Conservation (phyloP, 2,888 invertebrate genomes). For the Chaetoderma sp. region DNA sequence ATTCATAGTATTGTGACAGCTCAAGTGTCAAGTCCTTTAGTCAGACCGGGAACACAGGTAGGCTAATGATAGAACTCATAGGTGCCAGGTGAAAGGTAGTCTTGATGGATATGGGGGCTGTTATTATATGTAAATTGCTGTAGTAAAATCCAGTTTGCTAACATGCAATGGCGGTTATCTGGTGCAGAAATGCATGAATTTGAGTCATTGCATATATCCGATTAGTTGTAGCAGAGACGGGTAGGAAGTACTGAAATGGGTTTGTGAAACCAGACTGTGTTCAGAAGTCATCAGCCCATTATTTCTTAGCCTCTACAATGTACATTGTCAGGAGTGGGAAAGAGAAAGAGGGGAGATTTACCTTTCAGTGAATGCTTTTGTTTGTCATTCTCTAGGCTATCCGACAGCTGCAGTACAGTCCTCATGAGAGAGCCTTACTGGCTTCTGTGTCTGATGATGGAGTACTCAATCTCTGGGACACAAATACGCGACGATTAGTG, state of each 20-base stretch:
- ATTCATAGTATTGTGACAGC: constrained; percentile 66
- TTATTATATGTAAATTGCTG: neutral
- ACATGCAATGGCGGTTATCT: too few species aligned
- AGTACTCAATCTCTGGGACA: constrained; percentile 67
- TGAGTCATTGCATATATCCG: too few species aligned
- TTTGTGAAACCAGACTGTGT: too few species aligned
- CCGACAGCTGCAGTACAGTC: constrained; percentile 61
- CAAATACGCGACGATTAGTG: constrained; percentile 54
- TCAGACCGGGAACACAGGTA: constrained; percentile 54
- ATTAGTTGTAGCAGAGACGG: too few species aligned
- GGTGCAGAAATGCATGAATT: too few species aligned
- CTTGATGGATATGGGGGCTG: too few species aligned
- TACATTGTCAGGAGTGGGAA: too few species aligned
- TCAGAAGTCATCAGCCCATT: too few species aligned
- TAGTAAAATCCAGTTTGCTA: neutral
- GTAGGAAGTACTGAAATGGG: too few species aligned
- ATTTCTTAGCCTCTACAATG: too few species aligned
- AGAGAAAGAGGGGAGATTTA: too few species aligned
- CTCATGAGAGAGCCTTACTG: constrained; percentile 58
- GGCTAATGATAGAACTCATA: neutral
- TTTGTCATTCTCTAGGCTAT: constrained; percentile 59
- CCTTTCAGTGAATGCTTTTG: too few species aligned
- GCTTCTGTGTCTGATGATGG: constrained; percentile 67
- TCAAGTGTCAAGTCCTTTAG: constrained; percentile 57
- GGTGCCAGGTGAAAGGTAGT: neutral